Evolutionary conservation across 2,888 invertebrate genomes (phyloP).

Genomic region (Deilephila porcellus): DNA sequence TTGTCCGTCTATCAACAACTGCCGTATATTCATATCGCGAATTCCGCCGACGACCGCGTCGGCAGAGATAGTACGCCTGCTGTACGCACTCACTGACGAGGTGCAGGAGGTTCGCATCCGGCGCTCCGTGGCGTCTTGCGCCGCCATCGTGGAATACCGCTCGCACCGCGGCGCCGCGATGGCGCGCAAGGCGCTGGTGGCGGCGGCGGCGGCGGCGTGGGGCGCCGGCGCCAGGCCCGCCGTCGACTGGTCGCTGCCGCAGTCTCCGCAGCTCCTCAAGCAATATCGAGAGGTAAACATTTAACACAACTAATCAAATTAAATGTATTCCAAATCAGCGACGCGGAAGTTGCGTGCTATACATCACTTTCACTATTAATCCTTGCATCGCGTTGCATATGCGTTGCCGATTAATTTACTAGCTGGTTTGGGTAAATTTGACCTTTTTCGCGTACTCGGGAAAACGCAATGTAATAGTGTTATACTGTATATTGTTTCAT

Average conservation of each 20-base stretch:
- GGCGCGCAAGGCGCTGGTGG: constrained; percentile 79
- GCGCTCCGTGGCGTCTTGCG: constrained; percentile 78
- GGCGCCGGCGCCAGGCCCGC: constrained; percentile 76
- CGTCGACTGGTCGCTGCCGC: constrained; percentile 80
- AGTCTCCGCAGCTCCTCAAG: constrained; percentile 73
- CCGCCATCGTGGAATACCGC: constrained; percentile 90
- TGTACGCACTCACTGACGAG: constrained; percentile 82
- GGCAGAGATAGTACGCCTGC: constrained; percentile 84
- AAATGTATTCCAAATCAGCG: not conserved
- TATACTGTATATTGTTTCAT: no score
- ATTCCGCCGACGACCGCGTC: constrained; percentile 84
- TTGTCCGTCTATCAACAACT: constrained; percentile 90
- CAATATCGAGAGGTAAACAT: constrained; percentile 74
- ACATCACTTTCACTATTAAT: not conserved
- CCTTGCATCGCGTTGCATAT: not conserved
- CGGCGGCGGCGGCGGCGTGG: constrained; percentile 82
- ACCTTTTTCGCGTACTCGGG: not conserved
- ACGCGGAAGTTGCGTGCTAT: not conserved
- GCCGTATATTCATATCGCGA: constrained; percentile 87
- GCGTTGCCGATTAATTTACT: not conserved
- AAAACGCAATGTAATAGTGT: not conserved
- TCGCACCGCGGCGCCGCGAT: constrained; percentile 87
- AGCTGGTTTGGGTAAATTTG: not conserved
- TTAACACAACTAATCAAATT: not conserved
- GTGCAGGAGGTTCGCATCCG: constrained; percentile 78